phyloP scores from a whole-genome alignment of 1,140 invertebrate species.

The Paraescarpia echinospica region DNA sequence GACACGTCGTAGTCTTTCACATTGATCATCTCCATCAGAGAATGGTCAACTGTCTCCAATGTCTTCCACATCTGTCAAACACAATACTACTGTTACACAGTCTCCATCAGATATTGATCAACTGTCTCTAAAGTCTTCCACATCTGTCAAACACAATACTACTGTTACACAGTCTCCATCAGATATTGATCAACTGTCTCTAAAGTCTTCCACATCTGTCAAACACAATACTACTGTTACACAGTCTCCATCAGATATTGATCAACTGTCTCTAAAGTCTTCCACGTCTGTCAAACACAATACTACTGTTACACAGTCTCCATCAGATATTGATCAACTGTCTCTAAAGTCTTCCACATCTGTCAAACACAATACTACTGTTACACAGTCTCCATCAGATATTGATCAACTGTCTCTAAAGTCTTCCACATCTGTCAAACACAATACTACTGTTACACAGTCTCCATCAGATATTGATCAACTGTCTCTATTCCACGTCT shows the following conservation, averaged over 20 bases:
- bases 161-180: too few relatives aligned
- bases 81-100: background rate
- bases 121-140: constrained; percentile 48
- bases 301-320: too few relatives aligned
- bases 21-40: constrained; percentile 80
- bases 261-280: too few relatives aligned
- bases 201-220: too few relatives aligned
- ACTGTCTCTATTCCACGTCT: too few relatives aligned
- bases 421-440: constrained; percentile 77
- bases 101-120: background rate
- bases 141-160: constrained; percentile 44
- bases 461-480: background rate
- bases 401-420: constrained; percentile 87
- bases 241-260: background rate
- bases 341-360: constrained; percentile 60
- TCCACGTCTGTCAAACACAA: constrained; percentile 58
- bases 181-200: background rate
- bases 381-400: constrained; percentile 80
- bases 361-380: constrained; percentile 37
- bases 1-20: constrained; percentile 78
- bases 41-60: constrained; percentile 87
- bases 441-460: background rate
- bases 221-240: too few relatives aligned
- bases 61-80: constrained; percentile 77
- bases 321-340: background rate